Percentiles rank a stretch among this genome's conserved stretches.
These are phyloP conservation scores for Bactericera cockerelli DNA, from an alignment of 1,140 invertebrate species.

Conservation along the genomic window DNA sequence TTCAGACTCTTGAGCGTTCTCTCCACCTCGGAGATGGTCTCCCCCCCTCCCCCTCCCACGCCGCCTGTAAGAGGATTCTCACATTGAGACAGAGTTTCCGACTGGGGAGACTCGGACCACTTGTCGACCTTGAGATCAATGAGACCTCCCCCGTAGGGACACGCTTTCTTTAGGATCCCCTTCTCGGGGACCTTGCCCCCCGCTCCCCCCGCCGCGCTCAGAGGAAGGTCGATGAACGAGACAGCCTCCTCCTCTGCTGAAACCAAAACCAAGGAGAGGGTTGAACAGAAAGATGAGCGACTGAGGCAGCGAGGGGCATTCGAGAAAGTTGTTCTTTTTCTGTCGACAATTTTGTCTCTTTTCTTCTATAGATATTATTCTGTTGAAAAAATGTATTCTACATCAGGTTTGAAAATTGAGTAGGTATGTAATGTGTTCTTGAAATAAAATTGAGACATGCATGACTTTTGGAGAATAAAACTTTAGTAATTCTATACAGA, in stretches of 20 bases:
- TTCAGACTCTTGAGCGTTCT: constrained; percentile 69
- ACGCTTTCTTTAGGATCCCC: constrained; percentile 77
- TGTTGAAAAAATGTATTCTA: too few relatives aligned
- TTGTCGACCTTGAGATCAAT: constrained; percentile 30
- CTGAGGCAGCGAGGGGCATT: too few relatives aligned
- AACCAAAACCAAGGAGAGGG: constrained; percentile 8
- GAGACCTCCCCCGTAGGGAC: constrained; percentile 37
- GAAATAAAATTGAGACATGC: too few relatives aligned
- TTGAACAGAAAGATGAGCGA: too few relatives aligned
- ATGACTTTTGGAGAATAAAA: too few relatives aligned
- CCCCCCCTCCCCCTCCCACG: constrained; percentile 35
- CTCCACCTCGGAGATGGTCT: constrained; percentile 57
- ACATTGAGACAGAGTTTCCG: constrained; percentile 47
- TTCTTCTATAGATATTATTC: too few relatives aligned
- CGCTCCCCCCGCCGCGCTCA: constrained; percentile 36
- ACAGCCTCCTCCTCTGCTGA: constrained; percentile 58
- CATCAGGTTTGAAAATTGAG: too few relatives aligned
- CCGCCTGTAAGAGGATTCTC: constrained; percentile 12
- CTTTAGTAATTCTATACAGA: too few relatives aligned
- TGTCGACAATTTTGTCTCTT: too few relatives aligned
- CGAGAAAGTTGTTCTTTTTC: too few relatives aligned
- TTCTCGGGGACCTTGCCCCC: constrained; percentile 65
- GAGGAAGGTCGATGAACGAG: constrained; percentile 62
- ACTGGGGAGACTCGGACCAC: constrained; percentile 47
- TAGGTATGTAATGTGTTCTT: too few relatives aligned